Evolutionary conservation across 2,113 vertebrate genomes (phyloP).

Genomic region (Colossoma macropomum): DNA sequence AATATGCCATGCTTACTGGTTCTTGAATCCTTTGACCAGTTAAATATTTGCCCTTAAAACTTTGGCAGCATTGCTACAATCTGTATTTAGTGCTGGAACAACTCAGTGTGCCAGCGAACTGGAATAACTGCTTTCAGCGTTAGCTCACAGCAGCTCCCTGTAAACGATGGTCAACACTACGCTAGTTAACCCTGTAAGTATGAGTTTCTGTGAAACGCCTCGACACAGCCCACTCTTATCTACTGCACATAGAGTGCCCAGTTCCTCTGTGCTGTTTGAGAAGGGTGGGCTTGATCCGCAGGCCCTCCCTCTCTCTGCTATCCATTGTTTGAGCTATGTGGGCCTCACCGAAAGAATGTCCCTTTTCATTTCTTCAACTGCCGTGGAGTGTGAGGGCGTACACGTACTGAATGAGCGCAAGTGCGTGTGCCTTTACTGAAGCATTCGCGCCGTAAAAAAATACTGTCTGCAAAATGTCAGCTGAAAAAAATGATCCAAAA

Average conservation of each 20-base stretch:
- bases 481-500: not conserved
- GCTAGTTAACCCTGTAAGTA: not conserved
- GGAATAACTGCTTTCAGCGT: not conserved
- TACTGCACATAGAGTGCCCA: constrained; percentile 21
- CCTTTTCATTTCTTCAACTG: constrained; percentile 63
- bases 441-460: not conserved
- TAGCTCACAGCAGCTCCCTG: not conserved
- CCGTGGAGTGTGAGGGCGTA: not conserved
- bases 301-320: constrained; percentile 12
- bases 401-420: constrained; percentile 10
- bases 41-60: not conserved
- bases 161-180: constrained; percentile 1
- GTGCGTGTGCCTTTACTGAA: not conserved
- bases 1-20: no score
- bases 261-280: constrained; percentile 40
- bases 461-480: not conserved
- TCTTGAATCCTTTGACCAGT: not conserved
- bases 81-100: not conserved
- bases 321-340: constrained; percentile 62
- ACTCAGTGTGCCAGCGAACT: not conserved
- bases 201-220: not conserved
- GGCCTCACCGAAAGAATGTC: constrained; percentile 69
- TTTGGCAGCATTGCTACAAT: not conserved
- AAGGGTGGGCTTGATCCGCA: constrained; percentile 28
- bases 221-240: not conserved